These are phyloP conservation scores for Zaprionus lineosus DNA, from an alignment of 2,888 invertebrate species.

Conservation along the genomic window DNA sequence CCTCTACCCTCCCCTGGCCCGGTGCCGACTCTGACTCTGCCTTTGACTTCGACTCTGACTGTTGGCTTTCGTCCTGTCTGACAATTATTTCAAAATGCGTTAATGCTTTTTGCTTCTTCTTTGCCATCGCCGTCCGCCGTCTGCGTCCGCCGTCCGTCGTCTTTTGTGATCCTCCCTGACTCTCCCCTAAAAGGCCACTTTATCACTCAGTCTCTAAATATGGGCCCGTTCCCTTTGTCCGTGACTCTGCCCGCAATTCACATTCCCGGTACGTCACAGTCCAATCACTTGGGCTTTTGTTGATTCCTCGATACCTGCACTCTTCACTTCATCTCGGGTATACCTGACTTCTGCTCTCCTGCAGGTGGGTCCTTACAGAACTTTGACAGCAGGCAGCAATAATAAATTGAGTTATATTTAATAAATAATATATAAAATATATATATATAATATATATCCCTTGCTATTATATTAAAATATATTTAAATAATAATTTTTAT, in stretches of 20 bases:
- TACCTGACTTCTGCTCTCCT: background rate
- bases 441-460: too few species aligned
- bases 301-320: constrained; percentile 26
- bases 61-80: constrained; percentile 50
- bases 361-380: too few species aligned
- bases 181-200: constrained; percentile 51
- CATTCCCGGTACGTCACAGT: constrained; percentile 68
- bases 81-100: constrained; percentile 58
- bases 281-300: constrained; percentile 56
- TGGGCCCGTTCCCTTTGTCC: constrained; percentile 10
- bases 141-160: constrained; percentile 14
- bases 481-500: too few species aligned
- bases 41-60: constrained; percentile 14
- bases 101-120: constrained; percentile 40
- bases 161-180: constrained; percentile 62
- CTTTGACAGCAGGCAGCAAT: too few species aligned
- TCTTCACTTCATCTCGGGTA: background rate
- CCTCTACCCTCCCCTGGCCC: too few species aligned
- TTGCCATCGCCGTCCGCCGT: constrained; percentile 8
- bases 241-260: constrained; percentile 32
- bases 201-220: constrained; percentile 35
- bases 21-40: constrained; percentile 26
- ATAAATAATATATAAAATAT: too few species aligned
- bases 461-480: too few species aligned
- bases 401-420: too few species aligned